phyloP scores from a whole-genome alignment of 1,140 invertebrate genomes.

The Drosophila yakuba region DNA sequence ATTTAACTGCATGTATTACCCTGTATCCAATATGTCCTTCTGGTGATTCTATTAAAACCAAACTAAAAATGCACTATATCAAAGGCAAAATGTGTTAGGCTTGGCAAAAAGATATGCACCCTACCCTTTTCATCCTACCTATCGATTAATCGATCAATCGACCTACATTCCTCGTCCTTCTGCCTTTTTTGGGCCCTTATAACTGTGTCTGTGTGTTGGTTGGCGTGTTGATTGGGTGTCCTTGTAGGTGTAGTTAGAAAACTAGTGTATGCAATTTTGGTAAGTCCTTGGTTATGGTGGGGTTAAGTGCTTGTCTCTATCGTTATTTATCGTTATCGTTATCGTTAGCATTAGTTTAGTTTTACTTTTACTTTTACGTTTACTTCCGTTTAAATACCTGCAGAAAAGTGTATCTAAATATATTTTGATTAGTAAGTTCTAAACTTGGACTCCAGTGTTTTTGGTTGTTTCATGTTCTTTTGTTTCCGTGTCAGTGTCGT shows the following conservation, averaged over 20 bases:
- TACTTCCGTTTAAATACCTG: conserved; percentile 72
- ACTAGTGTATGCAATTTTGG: conserved; percentile 76
- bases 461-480: conserved; percentile 55
- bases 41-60: conserved; percentile 59
- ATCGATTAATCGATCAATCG: conserved; percentile 1
- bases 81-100: conserved; percentile 71
- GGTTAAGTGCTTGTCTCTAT: conserved; percentile 74
- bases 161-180: conserved; percentile 10
- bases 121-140: conserved; percentile 9
- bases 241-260: conserved; percentile 48
- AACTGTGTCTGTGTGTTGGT: conserved; percentile 55
- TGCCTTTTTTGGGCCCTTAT: conserved; percentile 65
- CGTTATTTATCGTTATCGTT: conserved; percentile 58
- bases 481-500: conserved; percentile 65
- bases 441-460: conserved; percentile 83
- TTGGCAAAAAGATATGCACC: conserved; percentile 73
- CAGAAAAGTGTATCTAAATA: conserved; percentile 84
- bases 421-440: conserved; percentile 84
- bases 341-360: conserved; percentile 42
- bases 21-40: conserved; percentile 83
- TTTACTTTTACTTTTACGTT: conserved; percentile 46
- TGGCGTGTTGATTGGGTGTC: conserved; percentile 30
- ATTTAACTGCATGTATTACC: conserved; percentile 84
- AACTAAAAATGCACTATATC: conserved; percentile 58
- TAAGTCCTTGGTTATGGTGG: conserved; percentile 80